Evolutionary conservation across 2,888 invertebrate genomes (phyloP).

Genomic region (Caenorhabditis parvicauda): DNA sequence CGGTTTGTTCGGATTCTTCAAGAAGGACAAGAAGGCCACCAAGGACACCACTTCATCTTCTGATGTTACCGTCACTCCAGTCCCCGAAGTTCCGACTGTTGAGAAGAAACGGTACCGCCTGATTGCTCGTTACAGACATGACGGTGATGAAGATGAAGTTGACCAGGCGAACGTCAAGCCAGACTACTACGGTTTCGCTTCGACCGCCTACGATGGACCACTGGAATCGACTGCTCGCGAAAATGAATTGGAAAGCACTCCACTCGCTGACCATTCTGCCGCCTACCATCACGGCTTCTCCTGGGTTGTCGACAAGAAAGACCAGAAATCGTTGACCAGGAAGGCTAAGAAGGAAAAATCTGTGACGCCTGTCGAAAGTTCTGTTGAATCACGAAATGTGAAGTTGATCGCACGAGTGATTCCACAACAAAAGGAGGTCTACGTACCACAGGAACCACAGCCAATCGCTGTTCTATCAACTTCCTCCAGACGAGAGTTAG

Average conservation of each 20-base stretch:
- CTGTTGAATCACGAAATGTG: constrained; percentile 9
- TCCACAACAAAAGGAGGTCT: constrained; percentile 5
- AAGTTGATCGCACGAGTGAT: constrained; percentile 24
- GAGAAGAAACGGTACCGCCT: constrained; percentile 10
- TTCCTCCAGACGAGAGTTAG: not conserved
- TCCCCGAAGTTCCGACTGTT: not conserved
- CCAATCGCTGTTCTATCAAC: not conserved
- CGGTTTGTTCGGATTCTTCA: not conserved
- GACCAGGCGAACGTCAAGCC: constrained; percentile 14
- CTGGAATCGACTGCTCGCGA: constrained; percentile 5
- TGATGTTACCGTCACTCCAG: too few relatives aligned
- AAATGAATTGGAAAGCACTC: constrained; percentile 11
- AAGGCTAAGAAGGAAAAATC: not conserved
- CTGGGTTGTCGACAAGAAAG: not conserved
- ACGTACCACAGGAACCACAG: not conserved
- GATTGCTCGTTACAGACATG: constrained; percentile 25
- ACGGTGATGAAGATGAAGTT: constrained; percentile 28
- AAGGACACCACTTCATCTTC: too few relatives aligned
- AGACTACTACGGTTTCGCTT: constrained; percentile 16
- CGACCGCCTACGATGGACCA: constrained; percentile 14
- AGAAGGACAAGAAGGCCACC: not conserved
- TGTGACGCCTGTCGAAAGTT: not conserved
- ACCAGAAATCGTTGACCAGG: constrained; percentile 2
- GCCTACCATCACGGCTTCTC: constrained; percentile 29
- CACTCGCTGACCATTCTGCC: constrained; percentile 13